phyloP scores from a whole-genome alignment of 2,888 invertebrate species.

The Escarpia spicata region DNA sequence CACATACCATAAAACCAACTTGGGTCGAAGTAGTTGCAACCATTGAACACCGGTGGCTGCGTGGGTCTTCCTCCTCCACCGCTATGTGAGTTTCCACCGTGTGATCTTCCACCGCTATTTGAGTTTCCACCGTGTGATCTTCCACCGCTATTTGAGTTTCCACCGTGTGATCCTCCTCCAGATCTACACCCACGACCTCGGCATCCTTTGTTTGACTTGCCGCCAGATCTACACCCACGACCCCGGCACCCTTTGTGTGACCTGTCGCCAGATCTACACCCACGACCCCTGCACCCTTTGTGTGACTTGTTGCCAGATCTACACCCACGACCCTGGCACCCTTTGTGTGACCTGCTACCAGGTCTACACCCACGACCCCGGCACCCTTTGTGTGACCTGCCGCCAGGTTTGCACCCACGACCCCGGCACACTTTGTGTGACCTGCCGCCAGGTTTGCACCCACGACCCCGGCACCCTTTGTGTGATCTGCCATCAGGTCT shows the following conservation, averaged over 20 bases:
- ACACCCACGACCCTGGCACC: too few species aligned
- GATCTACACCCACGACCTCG: background rate
- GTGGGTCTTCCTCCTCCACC: background rate
- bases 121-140: background rate
- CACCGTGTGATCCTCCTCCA: background rate
- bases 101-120: background rate
- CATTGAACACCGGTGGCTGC: background rate
- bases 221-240: background rate
- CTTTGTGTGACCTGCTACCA: background rate
- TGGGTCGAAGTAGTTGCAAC: background rate
- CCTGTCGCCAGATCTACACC: too few species aligned
- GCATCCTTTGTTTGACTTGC: too few species aligned
- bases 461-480: background rate
- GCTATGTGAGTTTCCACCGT: background rate
- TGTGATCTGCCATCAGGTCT: background rate
- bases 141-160: background rate
- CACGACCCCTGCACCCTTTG: too few species aligned
- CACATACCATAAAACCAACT: background rate
- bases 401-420: background rate
- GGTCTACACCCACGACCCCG: too few species aligned
- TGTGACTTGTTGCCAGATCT: too few species aligned
- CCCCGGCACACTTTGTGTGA: background rate
- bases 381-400: background rate
- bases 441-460: background rate
- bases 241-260: too few species aligned